These are phyloP conservation scores for Phymanthus crucifer DNA, from an alignment of 92 coral and sea anemone species.

Conservation along the genomic window DNA sequence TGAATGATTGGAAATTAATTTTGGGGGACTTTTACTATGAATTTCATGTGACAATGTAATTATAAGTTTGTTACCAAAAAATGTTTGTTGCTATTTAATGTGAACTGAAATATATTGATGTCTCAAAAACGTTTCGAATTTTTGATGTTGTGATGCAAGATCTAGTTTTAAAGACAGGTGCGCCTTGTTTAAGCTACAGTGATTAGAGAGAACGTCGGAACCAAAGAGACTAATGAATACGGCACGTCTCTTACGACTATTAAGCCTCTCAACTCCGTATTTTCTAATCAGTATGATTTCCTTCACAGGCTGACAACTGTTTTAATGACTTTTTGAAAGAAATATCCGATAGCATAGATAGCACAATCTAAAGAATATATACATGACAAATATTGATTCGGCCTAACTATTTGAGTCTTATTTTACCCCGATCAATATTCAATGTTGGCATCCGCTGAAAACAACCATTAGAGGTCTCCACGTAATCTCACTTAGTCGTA, in stretches of 20 bases:
- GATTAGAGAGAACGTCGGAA: slow-evolving; percentile 30
- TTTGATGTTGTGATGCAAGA: slow-evolving; percentile 15
- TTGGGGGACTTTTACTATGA: not conserved
- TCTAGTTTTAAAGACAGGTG: slow-evolving; percentile 31
- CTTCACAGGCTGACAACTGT: slow-evolving; percentile 37
- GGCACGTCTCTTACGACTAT: slow-evolving; percentile 33
- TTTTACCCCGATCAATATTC: slow-evolving; percentile 28
- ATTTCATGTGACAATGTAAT: not conserved
- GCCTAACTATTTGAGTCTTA: slow-evolving; percentile 23
- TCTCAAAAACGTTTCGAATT: not conserved
- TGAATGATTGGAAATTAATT: slow-evolving; percentile 9
- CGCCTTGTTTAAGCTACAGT: slow-evolving; percentile 40
- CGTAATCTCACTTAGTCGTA: slow-evolving; percentile 18
- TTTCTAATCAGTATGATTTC: slow-evolving; percentile 41
- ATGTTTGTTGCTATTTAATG: not conserved
- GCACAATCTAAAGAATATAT: slow-evolving; percentile 31
- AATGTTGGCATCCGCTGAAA: slow-evolving; percentile 17
- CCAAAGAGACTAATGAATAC: slow-evolving; percentile 18
- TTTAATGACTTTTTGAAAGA: slow-evolving; percentile 38
- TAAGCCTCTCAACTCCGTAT: slow-evolving; percentile 40
- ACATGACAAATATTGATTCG: slow-evolving; percentile 38
- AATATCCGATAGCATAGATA: slow-evolving; percentile 42
- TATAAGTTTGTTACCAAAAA: not conserved
- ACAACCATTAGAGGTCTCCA: slow-evolving; percentile 8
- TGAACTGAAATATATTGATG: not conserved